Percentiles rank a stretch among this genome's conserved stretches.
Evolutionary conservation across 1,140 invertebrate genomes (phyloP).

Genomic region (Megalopta genalis): DNA sequence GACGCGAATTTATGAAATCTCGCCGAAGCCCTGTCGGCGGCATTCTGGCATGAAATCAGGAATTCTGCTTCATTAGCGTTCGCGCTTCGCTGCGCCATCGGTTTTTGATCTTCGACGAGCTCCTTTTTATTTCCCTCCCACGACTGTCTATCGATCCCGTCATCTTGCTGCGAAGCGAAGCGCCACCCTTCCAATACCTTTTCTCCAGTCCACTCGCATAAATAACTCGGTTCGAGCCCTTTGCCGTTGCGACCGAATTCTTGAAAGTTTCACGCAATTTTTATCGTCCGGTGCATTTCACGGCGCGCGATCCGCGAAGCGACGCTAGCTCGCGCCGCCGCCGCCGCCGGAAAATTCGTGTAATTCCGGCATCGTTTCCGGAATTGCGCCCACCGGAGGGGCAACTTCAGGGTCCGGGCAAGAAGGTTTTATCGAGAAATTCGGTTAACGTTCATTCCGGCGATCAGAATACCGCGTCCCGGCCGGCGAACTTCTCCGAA

Average conservation of each 20-base stretch:
- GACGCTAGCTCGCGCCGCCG: too few relatives aligned
- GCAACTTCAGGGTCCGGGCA: neutral
- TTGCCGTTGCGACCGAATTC: neutral
- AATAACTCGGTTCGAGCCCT: constrained; percentile 40
- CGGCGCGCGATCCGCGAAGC: neutral
- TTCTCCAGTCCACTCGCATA: constrained; percentile 37
- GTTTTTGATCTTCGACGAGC: constrained; percentile 70
- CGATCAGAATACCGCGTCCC: neutral
- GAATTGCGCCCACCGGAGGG: neutral
- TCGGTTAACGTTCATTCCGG: neutral
- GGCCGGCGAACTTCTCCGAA: too few relatives aligned
- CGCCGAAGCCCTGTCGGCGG: neutral
- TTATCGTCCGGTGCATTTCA: constrained; percentile 18
- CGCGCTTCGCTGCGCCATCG: constrained; percentile 70
- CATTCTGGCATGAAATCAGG: constrained; percentile 43
- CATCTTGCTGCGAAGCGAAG: constrained; percentile 16
- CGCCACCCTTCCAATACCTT: constrained; percentile 32
- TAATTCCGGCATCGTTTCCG: neutral
- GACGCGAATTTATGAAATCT: constrained; percentile 43
- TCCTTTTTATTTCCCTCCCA: constrained; percentile 15
- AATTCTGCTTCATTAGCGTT: constrained; percentile 52
- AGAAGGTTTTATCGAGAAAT: neutral
- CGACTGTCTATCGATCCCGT: constrained; percentile 44
- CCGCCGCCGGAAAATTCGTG: neutral
- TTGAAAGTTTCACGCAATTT: constrained; percentile 32